A percentile compares a stretch with the other conserved stretches of the same genome.
Conservation (phyloP, 2,888 invertebrate species). For the Eupithecia tripunctaria region DNA sequence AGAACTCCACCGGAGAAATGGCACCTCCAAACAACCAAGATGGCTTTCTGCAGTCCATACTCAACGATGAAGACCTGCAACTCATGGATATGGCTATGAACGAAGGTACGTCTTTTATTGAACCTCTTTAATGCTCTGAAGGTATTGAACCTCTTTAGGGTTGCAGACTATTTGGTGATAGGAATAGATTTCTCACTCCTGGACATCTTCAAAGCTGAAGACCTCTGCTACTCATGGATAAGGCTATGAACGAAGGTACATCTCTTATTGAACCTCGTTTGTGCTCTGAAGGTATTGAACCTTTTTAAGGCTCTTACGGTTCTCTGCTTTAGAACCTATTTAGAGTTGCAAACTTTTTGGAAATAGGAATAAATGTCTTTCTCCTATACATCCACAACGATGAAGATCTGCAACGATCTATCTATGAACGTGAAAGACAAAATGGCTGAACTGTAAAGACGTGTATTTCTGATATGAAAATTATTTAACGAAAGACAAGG, state of each 20-base stretch:
- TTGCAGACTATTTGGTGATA: no score
- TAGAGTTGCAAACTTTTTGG: no score
- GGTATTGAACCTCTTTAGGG: not conserved
- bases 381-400: no score
- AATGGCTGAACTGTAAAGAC: no score
- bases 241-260: constrained; percentile 95
- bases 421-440: no score
- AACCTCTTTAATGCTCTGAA: not conserved
- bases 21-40: constrained; percentile 88
- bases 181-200: constrained; percentile 92
- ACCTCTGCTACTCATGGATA: constrained; percentile 95
- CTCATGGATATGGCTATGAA: constrained; percentile 96
- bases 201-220: constrained; percentile 94
- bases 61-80: constrained; percentile 95
- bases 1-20: constrained; percentile 73
- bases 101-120: constrained; percentile 87
- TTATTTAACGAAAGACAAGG: no score
- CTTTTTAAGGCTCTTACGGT: not conserved
- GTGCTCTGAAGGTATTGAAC: no score
- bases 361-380: no score
- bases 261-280: constrained; percentile 40
- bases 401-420: no score
- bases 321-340: no score
- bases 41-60: constrained; percentile 93
- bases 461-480: no score